phyloP scores from a whole-genome alignment of 1,140 invertebrate genomes.

The Ceratitis capitata region DNA sequence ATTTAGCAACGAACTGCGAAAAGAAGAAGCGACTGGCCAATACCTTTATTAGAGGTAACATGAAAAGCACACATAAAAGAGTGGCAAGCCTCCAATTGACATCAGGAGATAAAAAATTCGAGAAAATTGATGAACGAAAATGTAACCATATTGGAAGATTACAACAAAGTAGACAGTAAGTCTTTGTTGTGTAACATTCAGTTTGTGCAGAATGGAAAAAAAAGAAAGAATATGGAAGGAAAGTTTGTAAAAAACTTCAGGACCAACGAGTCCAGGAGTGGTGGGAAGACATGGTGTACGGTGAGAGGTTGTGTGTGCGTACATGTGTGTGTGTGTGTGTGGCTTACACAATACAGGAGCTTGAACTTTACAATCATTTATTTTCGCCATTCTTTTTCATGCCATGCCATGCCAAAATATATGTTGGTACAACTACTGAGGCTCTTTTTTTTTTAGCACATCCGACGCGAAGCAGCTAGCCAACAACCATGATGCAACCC shows the following conservation, averaged over 20 bases:
- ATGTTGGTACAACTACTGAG: not conserved
- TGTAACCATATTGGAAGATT: not conserved
- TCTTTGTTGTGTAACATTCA: not conserved
- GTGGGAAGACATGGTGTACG: too few species aligned
- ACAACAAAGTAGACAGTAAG: not conserved
- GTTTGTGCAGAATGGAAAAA: not conserved
- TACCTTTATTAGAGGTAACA: too few species aligned
- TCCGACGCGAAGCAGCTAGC: not conserved
- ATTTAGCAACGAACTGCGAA: too few species aligned
- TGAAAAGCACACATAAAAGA: too few species aligned
- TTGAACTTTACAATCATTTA: not conserved
- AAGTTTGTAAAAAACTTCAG: not conserved
- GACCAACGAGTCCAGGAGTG: not conserved
- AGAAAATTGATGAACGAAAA: not conserved
- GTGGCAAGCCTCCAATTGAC: not conserved
- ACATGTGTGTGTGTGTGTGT: not conserved
- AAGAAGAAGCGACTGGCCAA: too few species aligned
- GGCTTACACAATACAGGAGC: not conserved
- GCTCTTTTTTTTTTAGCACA: not conserved
- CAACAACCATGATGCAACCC: not conserved
- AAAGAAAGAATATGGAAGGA: too few species aligned
- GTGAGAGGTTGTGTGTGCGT: too few species aligned
- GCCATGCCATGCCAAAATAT: too few species aligned
- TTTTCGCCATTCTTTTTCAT: constrained; percentile 3
- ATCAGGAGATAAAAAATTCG: not conserved